Conservation (phyloP, 2,113 vertebrate species). For the Spea bombifrons region DNA sequence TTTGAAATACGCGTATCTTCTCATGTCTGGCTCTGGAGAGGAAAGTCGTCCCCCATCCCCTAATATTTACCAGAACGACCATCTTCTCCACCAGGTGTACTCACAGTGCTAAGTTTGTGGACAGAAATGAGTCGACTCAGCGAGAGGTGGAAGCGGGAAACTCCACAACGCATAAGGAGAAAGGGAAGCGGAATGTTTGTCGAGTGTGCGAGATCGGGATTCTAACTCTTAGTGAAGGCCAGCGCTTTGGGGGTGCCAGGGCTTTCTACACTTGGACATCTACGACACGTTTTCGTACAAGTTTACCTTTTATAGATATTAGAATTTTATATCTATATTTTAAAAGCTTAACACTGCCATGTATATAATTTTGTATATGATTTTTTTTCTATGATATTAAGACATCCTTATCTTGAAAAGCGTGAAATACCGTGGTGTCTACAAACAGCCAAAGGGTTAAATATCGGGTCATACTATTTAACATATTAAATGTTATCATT, state of each 20-base stretch:
- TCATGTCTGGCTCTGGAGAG: conserved; percentile 29
- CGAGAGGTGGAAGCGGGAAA: background rate
- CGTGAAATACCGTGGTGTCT: too few relatives aligned
- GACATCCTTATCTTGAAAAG: too few relatives aligned
- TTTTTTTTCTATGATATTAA: too few relatives aligned
- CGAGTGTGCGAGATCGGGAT: background rate
- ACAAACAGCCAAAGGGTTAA: too few relatives aligned
- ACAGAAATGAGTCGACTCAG: background rate
- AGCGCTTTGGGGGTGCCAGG: too few relatives aligned
- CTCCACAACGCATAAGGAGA: background rate
- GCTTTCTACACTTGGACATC: too few relatives aligned
- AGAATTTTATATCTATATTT: background rate
- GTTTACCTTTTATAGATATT: background rate
- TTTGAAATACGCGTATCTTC: conserved; percentile 33
- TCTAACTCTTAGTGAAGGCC: too few relatives aligned
- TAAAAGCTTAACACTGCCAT: too few relatives aligned
- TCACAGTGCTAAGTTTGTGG: conserved; percentile 23
- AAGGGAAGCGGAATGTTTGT: background rate
- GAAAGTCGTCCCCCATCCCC: conserved; percentile 20
- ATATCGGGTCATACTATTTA: too few relatives aligned
- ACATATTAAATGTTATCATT: too few relatives aligned
- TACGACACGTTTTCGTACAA: background rate
- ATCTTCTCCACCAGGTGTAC: conserved; percentile 13
- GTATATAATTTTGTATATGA: too few relatives aligned
- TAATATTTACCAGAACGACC: conserved; percentile 31